Base-by-base conservation (phyloP, 2,888 invertebrate genomes). In the Torymus auratus region DNA sequence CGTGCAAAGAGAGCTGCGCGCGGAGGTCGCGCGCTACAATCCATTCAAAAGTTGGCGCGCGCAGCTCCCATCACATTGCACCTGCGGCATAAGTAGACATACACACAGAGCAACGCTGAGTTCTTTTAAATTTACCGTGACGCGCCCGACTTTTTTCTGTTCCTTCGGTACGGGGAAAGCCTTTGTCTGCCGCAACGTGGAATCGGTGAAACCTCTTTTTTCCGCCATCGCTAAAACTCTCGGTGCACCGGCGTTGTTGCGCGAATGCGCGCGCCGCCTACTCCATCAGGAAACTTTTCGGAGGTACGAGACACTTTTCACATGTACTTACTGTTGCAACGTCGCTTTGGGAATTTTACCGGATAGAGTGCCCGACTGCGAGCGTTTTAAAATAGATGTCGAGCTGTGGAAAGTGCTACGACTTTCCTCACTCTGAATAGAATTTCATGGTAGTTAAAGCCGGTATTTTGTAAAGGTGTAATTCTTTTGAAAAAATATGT, bases 61-160 rank as follows among this genome's bases (percentile, higher is more conserved):
- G 60, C 20, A 56, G 64, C 69, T 77, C 73, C 72, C 77, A 73
- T 76, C 71, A 28, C 55, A 74, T 67, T 50, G 67, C 15, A 71
- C 20, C 28, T 61, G 20, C 52, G 56, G 56, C 62, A 64, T 79
- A 69, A 50, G 28, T 28, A 28, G 3, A 41, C 41, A 1, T 41
- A 41, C 7, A 41, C 7, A 41, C 41, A 41, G 41, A 41, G 41
- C 56, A 56, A n/a, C 56, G 62, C 53, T 17, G 23, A n/a, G 62
- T 62, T 69, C 62, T 69, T 69, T 73, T 75, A 52, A 70, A 65
- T 80, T 71, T 61, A 52, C 69, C 70, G 64, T 52, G 28, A 71
- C 71, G 60, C 17, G 56, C 67, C 20, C 55, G 60, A 65, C 15
- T 71, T 67, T 14, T 56, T 73, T 73, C 41, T 52, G 17, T n/a